Conservation (phyloP, 2,797 vertebrate genomes). For the Parauchenoglanis ngamensis region DNA sequence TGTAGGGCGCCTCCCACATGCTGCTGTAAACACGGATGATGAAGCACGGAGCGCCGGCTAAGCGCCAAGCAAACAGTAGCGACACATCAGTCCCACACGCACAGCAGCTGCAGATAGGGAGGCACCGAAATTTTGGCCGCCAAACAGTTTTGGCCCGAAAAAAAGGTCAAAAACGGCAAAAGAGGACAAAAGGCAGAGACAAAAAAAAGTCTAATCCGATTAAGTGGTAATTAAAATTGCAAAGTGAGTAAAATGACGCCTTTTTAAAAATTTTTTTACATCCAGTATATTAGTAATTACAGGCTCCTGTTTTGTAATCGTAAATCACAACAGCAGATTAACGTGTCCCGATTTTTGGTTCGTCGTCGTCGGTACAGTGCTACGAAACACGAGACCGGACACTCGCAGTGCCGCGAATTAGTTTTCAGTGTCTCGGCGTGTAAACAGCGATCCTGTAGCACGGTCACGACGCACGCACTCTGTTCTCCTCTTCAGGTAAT, state of each 20-base stretch:
- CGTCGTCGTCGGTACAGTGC: not conserved
- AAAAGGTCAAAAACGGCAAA: not conserved
- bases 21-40: conserved; percentile 26
- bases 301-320: not conserved
- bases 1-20: not conserved
- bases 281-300: not conserved
- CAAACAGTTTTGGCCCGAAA: not conserved
- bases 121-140: not conserved
- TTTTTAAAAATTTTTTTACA: not conserved
- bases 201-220: not conserved
- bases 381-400: not conserved
- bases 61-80: not conserved
- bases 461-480: not conserved
- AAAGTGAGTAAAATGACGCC: not conserved
- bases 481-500: conserved; percentile 78
- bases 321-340: no score
- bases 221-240: no score
- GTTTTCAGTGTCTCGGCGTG: not conserved
- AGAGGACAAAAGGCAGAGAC: not conserved
- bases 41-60: conserved; percentile 16
- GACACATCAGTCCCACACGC: conserved; percentile 14
- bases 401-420: conserved; percentile 23
- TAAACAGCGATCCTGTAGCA: not conserved
- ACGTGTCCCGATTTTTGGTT: not conserved
- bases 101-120: not conserved